Base-by-base conservation (phyloP, 2,888 invertebrate species). In the Oligia latruncula region DNA sequence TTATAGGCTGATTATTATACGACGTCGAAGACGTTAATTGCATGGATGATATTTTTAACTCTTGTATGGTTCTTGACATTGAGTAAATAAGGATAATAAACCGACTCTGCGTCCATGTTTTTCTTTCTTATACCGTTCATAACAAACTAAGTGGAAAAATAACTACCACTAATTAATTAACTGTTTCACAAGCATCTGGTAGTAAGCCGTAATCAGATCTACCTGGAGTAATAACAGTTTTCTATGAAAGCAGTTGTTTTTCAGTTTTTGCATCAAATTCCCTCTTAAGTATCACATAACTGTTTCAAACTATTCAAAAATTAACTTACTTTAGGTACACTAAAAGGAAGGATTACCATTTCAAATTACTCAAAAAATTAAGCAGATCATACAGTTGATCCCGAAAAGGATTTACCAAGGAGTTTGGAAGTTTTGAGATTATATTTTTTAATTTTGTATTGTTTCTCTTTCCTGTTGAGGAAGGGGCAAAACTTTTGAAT, bases 371-470 rank as follows among this genome's bases (percentile, higher is more conserved):
- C 23, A 71, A 82, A 86, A 77, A 81, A 58, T 49, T 76, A 77
- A 79, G 72, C 74, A 52, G 67, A 74, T 74, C 77, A 29, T 13
- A 65, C 55, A 55, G 68, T 62, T 74, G 52, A 77, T 73, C 71
- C 58, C 58, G 82, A 81, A 80, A 87, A 78, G 72, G 77, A 74
- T 74, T 80, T 77, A 62, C 55, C 49, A 71, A 80, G 72, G 46
- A 66, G 43, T 82, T 82, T 55, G 29, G 60, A 74, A 74, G 71
- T 75, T 66, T 40, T 11, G 11, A 66, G 78, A 81, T 73, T 78
- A 55, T 76, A 70, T 78, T 85, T 88, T 89, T 87, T 83, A 80
- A 82, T 78, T 77, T 81, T 66, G 35, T 60, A 77, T 84, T 85
- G 84, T 86, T 29, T 81, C 64, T 75, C 9, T 74, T 60, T 77